These are phyloP conservation scores for Paradoxurus hermaphroditus DNA, from an alignment of 2,113 vertebrate genomes.

Conservation along the genomic window DNA sequence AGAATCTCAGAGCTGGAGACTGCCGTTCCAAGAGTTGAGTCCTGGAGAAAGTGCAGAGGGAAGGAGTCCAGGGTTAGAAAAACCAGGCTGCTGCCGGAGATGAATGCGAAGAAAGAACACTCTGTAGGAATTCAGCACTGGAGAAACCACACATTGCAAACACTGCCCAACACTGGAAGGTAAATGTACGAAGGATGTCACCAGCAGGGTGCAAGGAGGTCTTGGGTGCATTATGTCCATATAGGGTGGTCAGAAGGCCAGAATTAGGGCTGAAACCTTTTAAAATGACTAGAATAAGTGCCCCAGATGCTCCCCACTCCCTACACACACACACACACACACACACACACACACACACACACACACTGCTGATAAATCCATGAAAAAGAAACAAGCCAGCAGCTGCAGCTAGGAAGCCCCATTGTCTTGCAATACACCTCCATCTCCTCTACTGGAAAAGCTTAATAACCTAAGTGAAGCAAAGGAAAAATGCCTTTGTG, in stretches of 20 bases:
- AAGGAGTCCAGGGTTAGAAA: neutral
- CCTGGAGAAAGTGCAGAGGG: neutral
- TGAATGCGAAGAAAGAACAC: neutral
- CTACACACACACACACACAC: no score
- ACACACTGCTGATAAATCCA: neutral
- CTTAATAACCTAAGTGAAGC: neutral
- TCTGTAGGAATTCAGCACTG: neutral
- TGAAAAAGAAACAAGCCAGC: neutral
- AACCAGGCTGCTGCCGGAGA: neutral
- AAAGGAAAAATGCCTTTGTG: neutral
- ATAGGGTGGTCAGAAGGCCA: neutral
- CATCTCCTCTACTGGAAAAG: neutral
- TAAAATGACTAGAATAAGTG: neutral
- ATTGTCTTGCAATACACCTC: neutral
- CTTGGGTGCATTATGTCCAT: neutral
- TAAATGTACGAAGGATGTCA: rapidly evolving
- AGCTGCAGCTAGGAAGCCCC: neutral
- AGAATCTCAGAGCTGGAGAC: neutral
- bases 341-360: neutral
- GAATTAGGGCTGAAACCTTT: neutral
- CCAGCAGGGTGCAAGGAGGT: neutral
- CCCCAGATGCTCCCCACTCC: neutral
- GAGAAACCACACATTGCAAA: neutral
- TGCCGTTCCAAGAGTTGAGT: neutral
- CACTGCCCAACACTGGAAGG: neutral